Conservation (phyloP, 2,888 invertebrate species). For the Chrysomela aeneicollis region DNA sequence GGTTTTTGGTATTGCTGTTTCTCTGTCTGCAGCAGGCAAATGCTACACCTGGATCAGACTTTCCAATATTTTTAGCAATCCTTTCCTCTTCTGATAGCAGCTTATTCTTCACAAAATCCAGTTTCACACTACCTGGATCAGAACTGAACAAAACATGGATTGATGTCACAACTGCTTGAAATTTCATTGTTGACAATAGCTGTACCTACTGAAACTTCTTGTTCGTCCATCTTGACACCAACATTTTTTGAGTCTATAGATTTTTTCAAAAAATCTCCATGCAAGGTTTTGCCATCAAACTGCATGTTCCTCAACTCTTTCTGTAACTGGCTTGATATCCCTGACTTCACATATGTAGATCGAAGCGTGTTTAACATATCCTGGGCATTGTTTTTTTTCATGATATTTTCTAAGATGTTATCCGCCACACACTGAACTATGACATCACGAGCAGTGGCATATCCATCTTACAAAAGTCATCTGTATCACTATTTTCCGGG, state of each 20-base stretch:
- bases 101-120: background rate
- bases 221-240: conserved; percentile 20
- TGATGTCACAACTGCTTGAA: conserved; percentile 14
- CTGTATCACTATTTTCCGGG: background rate
- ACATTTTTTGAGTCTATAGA: conserved; percentile 12
- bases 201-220: conserved; percentile 14
- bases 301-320: conserved; percentile 17
- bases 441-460: conserved; percentile 14
- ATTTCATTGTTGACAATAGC: conserved; percentile 16
- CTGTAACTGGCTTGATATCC: conserved; percentile 20
- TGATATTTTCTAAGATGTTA: conserved; percentile 9
- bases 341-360: conserved; percentile 5
- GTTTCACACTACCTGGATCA: background rate
- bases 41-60: background rate
- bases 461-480: background rate
- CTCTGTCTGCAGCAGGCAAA: background rate
- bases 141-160: conserved; percentile 20
- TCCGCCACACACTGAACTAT: conserved; percentile 18
- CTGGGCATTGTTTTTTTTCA: background rate
- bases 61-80: background rate
- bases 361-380: background rate
- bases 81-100: background rate
- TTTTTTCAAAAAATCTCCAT: conserved; percentile 9
- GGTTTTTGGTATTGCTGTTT: no score
- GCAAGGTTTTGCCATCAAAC: conserved; percentile 3